phyloP scores from a whole-genome alignment of 1,140 invertebrate species.

The Anadara kagoshimensis region DNA sequence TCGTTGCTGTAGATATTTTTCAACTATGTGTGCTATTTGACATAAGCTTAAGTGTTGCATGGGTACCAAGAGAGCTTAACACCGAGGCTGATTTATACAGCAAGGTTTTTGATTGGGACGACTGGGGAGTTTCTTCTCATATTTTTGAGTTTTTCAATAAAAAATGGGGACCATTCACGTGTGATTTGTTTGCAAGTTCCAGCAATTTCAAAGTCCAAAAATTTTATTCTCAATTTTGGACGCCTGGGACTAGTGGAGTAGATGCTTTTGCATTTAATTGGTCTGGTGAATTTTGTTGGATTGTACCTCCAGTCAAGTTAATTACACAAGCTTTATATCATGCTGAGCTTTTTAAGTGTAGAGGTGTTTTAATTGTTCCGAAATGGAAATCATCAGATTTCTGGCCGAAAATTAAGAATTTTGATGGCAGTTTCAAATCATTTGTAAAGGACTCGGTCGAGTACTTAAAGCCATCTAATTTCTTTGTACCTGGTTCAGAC shows the following conservation, averaged over 20 bases:
- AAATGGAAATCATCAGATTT: constrained; percentile 11
- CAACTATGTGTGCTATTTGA: neutral
- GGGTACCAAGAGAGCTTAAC: constrained; percentile 18
- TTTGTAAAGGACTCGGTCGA: neutral
- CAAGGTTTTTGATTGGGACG: constrained; percentile 33
- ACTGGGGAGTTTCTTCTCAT: constrained; percentile 21
- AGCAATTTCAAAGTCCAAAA: neutral
- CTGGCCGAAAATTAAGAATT: neutral
- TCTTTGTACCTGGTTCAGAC: neutral
- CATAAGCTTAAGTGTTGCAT: constrained; percentile 20
- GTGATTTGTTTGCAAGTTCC: neutral
- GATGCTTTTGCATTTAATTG: constrained; percentile 16
- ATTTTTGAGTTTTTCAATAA: constrained; percentile 24
- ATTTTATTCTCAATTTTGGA: constrained; percentile 27
- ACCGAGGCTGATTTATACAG: constrained; percentile 17
- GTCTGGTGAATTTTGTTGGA: constrained; percentile 20
- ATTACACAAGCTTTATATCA: no score
- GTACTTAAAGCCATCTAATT: neutral
- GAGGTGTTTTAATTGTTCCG: constrained; percentile 10
- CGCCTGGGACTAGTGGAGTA: neutral
- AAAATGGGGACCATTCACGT: constrained; percentile 16
- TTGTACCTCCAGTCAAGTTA: constrained; percentile 22
- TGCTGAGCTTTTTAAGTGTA: no score
- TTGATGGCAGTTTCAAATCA: neutral
- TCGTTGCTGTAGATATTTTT: constrained; percentile 21